Evolutionary conservation across 2,113 vertebrate species (phyloP).

Genomic region (Naja naja): DNA sequence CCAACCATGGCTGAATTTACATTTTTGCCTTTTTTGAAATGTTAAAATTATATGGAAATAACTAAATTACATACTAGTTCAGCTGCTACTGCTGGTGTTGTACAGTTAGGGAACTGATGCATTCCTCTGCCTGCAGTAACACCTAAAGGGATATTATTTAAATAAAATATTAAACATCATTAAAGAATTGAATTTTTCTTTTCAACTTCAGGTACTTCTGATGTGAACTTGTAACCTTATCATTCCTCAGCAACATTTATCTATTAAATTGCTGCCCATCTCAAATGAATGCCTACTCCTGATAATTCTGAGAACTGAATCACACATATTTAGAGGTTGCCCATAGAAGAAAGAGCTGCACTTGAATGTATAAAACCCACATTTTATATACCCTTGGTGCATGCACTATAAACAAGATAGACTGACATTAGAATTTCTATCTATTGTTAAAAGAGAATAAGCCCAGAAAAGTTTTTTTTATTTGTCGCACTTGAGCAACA

Average conservation of each 20-base stretch:
- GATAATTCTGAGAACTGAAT: background rate
- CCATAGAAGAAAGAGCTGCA: background rate
- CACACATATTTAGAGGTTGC: background rate
- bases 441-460: background rate
- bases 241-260: background rate
- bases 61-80: constrained; percentile 76
- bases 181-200: background rate
- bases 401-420: background rate
- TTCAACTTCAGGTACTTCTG: background rate
- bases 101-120: constrained; percentile 70
- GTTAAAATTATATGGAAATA: background rate
- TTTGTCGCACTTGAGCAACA: background rate
- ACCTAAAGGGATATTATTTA: constrained; percentile 64
- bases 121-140: constrained; percentile 75
- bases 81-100: constrained; percentile 28
- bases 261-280: background rate
- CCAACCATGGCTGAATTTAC: background rate
- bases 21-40: background rate
- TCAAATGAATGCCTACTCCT: background rate
- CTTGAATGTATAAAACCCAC: background rate
- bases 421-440: background rate
- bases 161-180: background rate
- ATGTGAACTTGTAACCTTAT: background rate
- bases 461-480: background rate
- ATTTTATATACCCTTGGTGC: background rate